Evolutionary conservation across 2,113 vertebrate species (phyloP).

Genomic region (Carettochelys insculpta): DNA sequence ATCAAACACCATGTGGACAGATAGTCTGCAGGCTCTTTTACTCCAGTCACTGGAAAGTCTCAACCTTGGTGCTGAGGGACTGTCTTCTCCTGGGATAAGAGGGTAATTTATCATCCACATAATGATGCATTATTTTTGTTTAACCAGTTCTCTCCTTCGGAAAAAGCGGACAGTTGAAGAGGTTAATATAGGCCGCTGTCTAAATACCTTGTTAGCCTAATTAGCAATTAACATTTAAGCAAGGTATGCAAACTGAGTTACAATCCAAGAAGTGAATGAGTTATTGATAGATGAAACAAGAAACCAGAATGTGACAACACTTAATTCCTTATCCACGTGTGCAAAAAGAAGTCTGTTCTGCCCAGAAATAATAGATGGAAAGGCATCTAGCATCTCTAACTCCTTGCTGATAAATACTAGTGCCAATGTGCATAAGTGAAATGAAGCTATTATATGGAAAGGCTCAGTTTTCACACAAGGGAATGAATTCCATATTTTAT

Average conservation of each 20-base stretch:
- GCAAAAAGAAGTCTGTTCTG: neutral
- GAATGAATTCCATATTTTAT: neutral
- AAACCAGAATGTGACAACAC: constrained; percentile 37
- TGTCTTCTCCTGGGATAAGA: constrained; percentile 1
- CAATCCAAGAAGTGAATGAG: constrained; percentile 43
- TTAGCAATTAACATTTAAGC: constrained; percentile 62
- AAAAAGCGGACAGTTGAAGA: constrained; percentile 37
- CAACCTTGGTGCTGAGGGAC: neutral
- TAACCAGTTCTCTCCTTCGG: constrained; percentile 33
- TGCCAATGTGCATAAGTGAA: neutral
- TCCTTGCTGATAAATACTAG: neutral
- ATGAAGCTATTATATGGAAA: neutral
- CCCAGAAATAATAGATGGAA: neutral
- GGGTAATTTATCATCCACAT: constrained; percentile 39
- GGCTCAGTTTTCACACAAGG: neutral
- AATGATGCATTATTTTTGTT: constrained; percentile 44
- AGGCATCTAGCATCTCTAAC: neutral
- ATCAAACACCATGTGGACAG: neutral
- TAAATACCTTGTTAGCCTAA: neutral
- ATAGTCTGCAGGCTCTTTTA: constrained; percentile 1
- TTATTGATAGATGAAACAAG: constrained; percentile 30
- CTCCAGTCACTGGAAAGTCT: neutral
- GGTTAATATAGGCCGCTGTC: constrained; percentile 42
- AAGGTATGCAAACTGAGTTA: constrained; percentile 38
- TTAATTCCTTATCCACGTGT: constrained; percentile 7